phyloP scores from a whole-genome alignment of 2,113 vertebrate species.

The Urocitellus parryii region DNA sequence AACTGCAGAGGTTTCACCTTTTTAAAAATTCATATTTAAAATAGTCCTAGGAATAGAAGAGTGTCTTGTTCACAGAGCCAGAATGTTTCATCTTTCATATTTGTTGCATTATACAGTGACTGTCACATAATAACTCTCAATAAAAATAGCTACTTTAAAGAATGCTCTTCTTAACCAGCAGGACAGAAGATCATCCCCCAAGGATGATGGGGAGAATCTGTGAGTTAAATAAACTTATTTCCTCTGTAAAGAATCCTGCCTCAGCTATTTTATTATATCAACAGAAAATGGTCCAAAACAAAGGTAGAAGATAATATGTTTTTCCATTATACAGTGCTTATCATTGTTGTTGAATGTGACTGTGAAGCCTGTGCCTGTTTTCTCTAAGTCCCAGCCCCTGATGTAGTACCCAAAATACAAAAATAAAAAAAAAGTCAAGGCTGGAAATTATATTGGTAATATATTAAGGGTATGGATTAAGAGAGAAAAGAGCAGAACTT shows the following conservation, averaged over 20 bases:
- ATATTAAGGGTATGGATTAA: no score
- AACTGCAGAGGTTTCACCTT: neutral
- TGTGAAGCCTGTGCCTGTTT: accelerated
- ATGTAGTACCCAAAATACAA: no score
- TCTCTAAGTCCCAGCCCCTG: neutral
- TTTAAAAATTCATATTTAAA: neutral
- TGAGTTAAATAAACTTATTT: neutral
- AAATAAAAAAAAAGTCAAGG: no score
- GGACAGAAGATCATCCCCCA: neutral
- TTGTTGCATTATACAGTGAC: neutral
- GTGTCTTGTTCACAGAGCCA: neutral
- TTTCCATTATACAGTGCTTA: no score
- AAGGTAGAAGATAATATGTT: accelerated
- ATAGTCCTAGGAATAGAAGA: neutral
- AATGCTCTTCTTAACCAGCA: no score
- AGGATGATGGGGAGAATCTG: neutral
- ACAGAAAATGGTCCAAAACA: neutral
- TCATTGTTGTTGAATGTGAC: neutral
- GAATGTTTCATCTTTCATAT: neutral
- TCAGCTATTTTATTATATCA: neutral
- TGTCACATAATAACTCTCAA: no score
- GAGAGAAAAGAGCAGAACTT: no score
- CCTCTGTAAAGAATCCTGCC: neutral
- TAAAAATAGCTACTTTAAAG: no score
- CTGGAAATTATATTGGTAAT: no score